These are phyloP conservation scores for Bubo blakistoni DNA, from an alignment of 2,113 vertebrate species.

Conservation along the genomic window DNA sequence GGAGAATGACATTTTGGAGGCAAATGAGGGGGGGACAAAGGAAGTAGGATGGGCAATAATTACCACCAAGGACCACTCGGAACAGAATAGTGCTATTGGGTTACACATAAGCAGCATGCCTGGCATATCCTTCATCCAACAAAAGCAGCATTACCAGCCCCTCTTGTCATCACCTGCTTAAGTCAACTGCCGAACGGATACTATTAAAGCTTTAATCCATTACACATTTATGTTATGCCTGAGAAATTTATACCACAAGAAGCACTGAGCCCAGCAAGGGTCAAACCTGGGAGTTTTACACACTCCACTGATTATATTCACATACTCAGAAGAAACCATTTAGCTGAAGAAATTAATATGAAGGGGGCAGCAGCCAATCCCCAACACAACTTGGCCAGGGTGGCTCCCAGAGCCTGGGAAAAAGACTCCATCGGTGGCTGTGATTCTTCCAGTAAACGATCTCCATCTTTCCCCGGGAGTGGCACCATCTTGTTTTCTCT, in stretches of 20 bases:
- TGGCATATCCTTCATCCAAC: slow-evolving; percentile 56
- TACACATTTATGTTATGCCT: slow-evolving; percentile 71
- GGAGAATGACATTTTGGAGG: slow-evolving; percentile 49
- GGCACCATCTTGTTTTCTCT: background rate
- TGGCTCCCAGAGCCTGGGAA: slow-evolving; percentile 9
- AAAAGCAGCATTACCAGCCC: slow-evolving; percentile 62
- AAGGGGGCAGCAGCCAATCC: background rate
- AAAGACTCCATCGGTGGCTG: background rate
- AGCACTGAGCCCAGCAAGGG: slow-evolving; percentile 57
- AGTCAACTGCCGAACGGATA: slow-evolving; percentile 60
- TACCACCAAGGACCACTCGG: slow-evolving; percentile 45
- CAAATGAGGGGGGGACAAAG: slow-evolving; percentile 26
- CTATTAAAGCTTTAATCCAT: slow-evolving; percentile 73
- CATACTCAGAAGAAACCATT: slow-evolving; percentile 59
- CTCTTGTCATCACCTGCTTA: slow-evolving; percentile 73
- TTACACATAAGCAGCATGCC: slow-evolving; percentile 45
- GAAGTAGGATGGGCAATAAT: slow-evolving; percentile 44
- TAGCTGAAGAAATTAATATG: slow-evolving; percentile 30
- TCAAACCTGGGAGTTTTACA: slow-evolving; percentile 61
- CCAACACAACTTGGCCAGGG: background rate
- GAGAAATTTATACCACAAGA: slow-evolving; percentile 63
- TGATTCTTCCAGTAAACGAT: background rate
- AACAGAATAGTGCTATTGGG: slow-evolving; percentile 31
- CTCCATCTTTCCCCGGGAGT: background rate
- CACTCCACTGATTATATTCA: slow-evolving; percentile 67